These are phyloP conservation scores for Isichthys henryi DNA, from an alignment of 2,113 vertebrate genomes.

Conservation along the genomic window DNA sequence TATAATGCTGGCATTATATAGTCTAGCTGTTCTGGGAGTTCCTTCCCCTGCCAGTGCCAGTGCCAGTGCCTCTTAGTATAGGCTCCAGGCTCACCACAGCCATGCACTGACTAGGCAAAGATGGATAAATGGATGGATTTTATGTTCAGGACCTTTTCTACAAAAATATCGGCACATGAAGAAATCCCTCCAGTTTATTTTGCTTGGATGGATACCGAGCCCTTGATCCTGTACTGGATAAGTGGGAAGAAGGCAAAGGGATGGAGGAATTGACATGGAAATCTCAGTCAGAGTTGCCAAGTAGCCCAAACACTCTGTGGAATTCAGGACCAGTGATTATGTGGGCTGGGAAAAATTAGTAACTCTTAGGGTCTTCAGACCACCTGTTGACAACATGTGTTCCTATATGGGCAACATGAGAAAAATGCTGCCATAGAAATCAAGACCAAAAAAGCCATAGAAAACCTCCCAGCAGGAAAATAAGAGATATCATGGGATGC, in stretches of 20 bases:
- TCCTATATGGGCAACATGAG: background rate
- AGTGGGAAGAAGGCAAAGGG: background rate
- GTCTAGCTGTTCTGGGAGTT: background rate
- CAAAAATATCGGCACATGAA: background rate
- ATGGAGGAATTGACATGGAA: background rate
- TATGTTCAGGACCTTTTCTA: background rate
- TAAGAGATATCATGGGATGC: too few relatives aligned
- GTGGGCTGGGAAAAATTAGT: background rate
- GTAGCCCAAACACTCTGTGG: background rate
- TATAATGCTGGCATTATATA: background rate
- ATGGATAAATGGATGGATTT: background rate
- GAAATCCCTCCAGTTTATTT: background rate
- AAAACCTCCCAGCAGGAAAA: background rate
- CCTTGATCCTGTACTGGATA: background rate
- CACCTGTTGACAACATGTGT: background rate
- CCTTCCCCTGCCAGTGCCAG: background rate
- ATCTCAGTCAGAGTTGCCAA: background rate
- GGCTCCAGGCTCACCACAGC: background rate
- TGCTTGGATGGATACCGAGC: background rate
- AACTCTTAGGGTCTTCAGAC: background rate
- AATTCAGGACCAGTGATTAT: background rate
- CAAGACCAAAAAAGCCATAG: background rate
- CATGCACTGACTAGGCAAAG: background rate
- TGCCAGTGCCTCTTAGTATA: background rate
- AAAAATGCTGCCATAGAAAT: background rate